phyloP scores from a whole-genome alignment of 2,888 invertebrate genomes.

The Tachina fera region DNA sequence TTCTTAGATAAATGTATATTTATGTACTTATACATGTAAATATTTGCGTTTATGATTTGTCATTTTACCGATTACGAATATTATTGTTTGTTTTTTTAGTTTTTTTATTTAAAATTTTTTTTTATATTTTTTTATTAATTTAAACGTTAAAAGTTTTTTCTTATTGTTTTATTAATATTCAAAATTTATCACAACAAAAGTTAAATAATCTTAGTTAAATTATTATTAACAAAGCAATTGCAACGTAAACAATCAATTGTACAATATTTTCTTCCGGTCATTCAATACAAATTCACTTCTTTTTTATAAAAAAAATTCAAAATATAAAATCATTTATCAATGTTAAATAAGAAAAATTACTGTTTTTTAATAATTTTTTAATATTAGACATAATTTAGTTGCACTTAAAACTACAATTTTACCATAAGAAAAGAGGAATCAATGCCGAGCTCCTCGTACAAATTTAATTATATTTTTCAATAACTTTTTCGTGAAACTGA shows the following conservation, averaged over 20 bases:
- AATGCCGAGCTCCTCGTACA: too few relatives aligned
- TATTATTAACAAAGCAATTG: slow-evolving; percentile 62
- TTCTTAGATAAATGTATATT: not conserved
- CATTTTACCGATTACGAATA: slow-evolving; percentile 53
- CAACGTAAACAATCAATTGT: slow-evolving; percentile 64
- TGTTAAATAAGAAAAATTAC: slow-evolving; percentile 18
- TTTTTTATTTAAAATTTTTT: slow-evolving; percentile 25
- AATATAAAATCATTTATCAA: not conserved
- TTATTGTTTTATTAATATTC: slow-evolving; percentile 60
- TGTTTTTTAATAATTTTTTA: slow-evolving; percentile 6
- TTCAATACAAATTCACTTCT: slow-evolving; percentile 33
- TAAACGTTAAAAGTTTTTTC: slow-evolving; percentile 43
- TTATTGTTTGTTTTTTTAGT: slow-evolving; percentile 29
- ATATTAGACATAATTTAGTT: not conserved
- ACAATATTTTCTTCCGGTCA: slow-evolving; percentile 16
- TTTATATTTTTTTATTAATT: slow-evolving; percentile 45
- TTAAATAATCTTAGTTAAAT: slow-evolving; percentile 58
- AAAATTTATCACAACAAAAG: slow-evolving; percentile 69
- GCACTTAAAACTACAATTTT: too few relatives aligned
- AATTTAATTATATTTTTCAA: too few relatives aligned
- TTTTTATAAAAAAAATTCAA: slow-evolving; percentile 6
- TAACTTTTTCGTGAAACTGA: too few relatives aligned
- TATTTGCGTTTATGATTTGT: slow-evolving; percentile 60
- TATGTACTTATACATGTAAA: slow-evolving; percentile 34
- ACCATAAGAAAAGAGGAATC: too few relatives aligned